Conservation (phyloP, 2,888 invertebrate species). For the Dromius quadrimaculatus region DNA sequence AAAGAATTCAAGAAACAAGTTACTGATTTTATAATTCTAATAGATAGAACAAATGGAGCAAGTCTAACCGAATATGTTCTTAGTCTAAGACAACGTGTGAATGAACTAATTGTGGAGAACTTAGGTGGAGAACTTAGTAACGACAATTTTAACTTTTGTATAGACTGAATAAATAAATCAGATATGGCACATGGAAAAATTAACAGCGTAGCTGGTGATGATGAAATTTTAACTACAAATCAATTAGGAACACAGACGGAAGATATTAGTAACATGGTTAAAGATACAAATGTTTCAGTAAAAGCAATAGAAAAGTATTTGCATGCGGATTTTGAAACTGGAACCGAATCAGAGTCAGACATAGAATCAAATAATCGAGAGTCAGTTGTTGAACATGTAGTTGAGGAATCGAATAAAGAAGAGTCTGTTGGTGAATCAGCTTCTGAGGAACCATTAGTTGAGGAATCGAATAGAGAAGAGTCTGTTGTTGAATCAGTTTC, state of each 20-base stretch:
- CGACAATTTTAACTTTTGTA: slow-evolving; percentile 3
- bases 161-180: not conserved
- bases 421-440: no score
- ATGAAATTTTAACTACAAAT: no score
- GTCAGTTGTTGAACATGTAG: no score
- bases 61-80: slow-evolving; percentile 3
- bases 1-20: not conserved
- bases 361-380: no score
- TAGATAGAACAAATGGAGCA: not conserved
- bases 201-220: not conserved
- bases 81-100: not conserved
- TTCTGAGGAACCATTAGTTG: no score
- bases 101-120: slow-evolving; percentile 1
- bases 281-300: not conserved
- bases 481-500: no score
- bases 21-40: not conserved
- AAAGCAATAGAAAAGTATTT: not conserved
- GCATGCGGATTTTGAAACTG: not conserved
- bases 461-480: no score
- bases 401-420: no score
- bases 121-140: not conserved
- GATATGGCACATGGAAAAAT: not conserved
- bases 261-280: not conserved
- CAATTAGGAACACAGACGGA: not conserved
- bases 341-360: no score